Conservation (phyloP, 2,888 invertebrate genomes). For the Morinoia aosen region DNA sequence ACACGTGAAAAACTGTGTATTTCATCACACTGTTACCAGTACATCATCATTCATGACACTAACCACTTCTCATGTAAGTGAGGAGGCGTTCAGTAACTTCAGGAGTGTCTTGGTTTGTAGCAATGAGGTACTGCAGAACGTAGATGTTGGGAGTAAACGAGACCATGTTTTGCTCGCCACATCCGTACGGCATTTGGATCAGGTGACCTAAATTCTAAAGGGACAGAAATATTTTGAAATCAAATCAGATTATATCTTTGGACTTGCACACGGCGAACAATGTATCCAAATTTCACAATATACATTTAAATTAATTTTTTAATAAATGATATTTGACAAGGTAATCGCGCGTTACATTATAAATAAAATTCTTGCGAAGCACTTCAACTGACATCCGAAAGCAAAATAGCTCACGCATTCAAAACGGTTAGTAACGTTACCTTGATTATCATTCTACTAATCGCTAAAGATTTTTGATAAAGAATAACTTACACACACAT, state of each 20-base stretch:
- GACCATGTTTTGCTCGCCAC: slow-evolving; percentile 68
- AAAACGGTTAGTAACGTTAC: no score
- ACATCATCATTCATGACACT: not conserved
- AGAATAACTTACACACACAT: no score
- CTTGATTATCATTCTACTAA: no score
- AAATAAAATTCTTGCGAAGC: not conserved
- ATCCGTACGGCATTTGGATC: slow-evolving; percentile 70
- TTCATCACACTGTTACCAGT: not conserved
- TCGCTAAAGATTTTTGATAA: no score
- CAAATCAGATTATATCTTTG: slow-evolving; percentile 72
- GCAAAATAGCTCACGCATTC: no score
- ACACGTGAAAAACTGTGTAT: not conserved
- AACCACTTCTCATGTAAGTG: slow-evolving; percentile 72
- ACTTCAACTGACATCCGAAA: no score
- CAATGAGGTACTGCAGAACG: slow-evolving; percentile 64
- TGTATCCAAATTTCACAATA: not conserved
- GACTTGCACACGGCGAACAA: not conserved
- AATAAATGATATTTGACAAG: not conserved
- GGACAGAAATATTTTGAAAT: not conserved
- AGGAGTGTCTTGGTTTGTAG: slow-evolving; percentile 53
- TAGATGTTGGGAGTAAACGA: slow-evolving; percentile 67
- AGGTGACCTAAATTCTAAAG: slow-evolving; percentile 60
- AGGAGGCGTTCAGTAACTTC: slow-evolving; percentile 71
- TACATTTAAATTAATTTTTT: no score
- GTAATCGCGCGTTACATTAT: not conserved